Conservation (phyloP, 1,140 invertebrate genomes). For the Asobara japonica region DNA sequence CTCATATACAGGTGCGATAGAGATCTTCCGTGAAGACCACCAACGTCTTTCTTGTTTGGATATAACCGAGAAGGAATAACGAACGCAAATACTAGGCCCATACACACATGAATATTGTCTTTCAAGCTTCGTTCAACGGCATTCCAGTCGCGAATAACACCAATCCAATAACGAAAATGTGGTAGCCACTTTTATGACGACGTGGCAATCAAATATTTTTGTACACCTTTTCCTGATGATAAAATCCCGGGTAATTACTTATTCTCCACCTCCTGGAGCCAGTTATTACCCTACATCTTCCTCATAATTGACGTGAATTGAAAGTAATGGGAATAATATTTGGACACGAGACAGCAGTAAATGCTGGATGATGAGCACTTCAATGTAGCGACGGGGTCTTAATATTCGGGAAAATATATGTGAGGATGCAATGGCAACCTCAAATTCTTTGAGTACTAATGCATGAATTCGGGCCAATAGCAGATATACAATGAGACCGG, state of each 20-base stretch:
- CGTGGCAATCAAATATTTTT: slow-evolving; percentile 14
- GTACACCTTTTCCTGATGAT: slow-evolving; percentile 4
- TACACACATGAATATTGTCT: background rate
- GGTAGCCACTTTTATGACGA: slow-evolving; percentile 11
- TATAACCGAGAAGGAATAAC: background rate
- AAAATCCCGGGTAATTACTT: background rate
- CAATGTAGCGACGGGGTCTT: background rate
- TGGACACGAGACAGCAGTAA: background rate
- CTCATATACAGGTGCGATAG: slow-evolving; percentile 55
- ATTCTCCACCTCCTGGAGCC: background rate
- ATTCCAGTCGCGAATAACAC: background rate
- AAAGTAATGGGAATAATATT: background rate
- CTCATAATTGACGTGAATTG: background rate
- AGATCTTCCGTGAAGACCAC: slow-evolving; percentile 51
- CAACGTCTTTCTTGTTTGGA: slow-evolving; percentile 37
- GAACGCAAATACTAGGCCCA: background rate
- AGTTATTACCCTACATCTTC: background rate
- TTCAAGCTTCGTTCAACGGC: background rate
- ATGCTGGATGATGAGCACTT: background rate
- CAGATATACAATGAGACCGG: too few relatives aligned
- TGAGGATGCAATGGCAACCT: too few relatives aligned
- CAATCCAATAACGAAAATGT: slow-evolving; percentile 15
- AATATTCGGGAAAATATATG: too few relatives aligned
- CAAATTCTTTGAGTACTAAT: too few relatives aligned
- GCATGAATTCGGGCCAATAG: too few relatives aligned